phyloP scores from a whole-genome alignment of 2,888 invertebrate species.

The Leptogaster cylindrica region DNA sequence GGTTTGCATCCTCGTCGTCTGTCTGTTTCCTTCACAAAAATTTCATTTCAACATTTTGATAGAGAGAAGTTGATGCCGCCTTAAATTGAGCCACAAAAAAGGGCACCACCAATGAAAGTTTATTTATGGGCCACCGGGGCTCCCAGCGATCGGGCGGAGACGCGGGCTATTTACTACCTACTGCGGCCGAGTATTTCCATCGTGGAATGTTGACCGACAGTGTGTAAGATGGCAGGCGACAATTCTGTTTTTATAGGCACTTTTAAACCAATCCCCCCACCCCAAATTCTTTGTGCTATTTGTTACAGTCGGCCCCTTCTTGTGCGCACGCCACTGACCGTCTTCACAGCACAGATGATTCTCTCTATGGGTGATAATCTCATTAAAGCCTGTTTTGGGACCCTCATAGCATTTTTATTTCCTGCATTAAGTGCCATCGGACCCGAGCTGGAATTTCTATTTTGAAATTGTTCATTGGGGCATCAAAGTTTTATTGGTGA shows the following conservation, averaged over 20 bases:
- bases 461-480: too few species aligned
- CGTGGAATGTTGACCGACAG: too few species aligned
- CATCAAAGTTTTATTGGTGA: too few species aligned
- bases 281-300: background rate
- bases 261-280: too few species aligned
- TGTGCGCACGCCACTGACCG: too few species aligned
- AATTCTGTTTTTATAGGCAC: background rate
- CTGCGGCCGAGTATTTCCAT: background rate
- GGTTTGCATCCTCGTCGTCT: too few species aligned
- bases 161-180: background rate
- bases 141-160: background rate
- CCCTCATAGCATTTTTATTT: slow-evolving; percentile 13
- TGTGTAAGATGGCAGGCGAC: slow-evolving; percentile 8
- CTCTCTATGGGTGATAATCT: slow-evolving; percentile 7
- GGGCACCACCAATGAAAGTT: slow-evolving; percentile 10
- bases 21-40: background rate
- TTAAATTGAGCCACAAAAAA: slow-evolving; percentile 19
- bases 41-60: too few species aligned
- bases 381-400: slow-evolving; percentile 4
- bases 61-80: background rate
- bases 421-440: too few species aligned
- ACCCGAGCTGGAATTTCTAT: too few species aligned
- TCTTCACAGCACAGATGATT: background rate
- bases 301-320: slow-evolving; percentile 1
- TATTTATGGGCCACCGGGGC: slow-evolving; percentile 1